Evolutionary conservation across 2,113 vertebrate genomes (phyloP).

Genomic region (Anarrhichthys ocellatus): DNA sequence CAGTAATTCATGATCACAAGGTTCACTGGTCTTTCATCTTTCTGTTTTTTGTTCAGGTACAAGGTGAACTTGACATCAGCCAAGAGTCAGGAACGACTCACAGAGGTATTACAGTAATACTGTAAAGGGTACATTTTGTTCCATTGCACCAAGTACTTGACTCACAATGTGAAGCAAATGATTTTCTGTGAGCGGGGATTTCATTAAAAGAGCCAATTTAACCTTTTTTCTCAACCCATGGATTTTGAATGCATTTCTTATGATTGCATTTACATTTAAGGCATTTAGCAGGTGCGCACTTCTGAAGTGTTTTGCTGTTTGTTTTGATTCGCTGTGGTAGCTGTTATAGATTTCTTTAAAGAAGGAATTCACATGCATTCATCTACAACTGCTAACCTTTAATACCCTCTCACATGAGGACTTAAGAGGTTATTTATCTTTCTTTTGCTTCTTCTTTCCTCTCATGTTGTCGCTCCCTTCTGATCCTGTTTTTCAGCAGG

Average conservation of each 20-base stretch:
- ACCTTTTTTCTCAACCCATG: neutral
- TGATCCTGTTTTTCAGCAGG: conserved; percentile 57
- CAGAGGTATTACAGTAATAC: conserved; percentile 83
- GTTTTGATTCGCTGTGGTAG: neutral
- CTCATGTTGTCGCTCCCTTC: neutral
- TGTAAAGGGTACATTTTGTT: neutral
- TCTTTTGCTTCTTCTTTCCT: neutral
- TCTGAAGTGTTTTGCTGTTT: neutral
- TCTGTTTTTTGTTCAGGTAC: conserved; percentile 83
- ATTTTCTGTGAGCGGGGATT: conserved; percentile 13
- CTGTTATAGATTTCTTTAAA: neutral
- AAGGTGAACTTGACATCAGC: conserved; percentile 88
- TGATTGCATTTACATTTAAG: conserved; percentile 11
- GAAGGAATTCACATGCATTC: conserved; percentile 26
- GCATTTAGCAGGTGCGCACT: neutral
- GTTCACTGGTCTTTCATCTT: conserved; percentile 20
- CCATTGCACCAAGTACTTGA: neutral
- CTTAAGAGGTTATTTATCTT: conserved; percentile 39
- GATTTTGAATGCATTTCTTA: conserved; percentile 7
- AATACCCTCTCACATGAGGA: conserved; percentile 29
- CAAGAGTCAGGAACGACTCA: conserved; percentile 85
- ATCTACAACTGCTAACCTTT: conserved; percentile 30
- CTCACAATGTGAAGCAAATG: neutral
- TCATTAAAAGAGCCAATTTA: conserved; percentile 4
- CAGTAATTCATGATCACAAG: conserved; percentile 21